Evolutionary conservation across 2,888 invertebrate species (phyloP), one percentile per base, ranked within the genome.

Genomic region (Gymnosoma rotundatum): DNA sequence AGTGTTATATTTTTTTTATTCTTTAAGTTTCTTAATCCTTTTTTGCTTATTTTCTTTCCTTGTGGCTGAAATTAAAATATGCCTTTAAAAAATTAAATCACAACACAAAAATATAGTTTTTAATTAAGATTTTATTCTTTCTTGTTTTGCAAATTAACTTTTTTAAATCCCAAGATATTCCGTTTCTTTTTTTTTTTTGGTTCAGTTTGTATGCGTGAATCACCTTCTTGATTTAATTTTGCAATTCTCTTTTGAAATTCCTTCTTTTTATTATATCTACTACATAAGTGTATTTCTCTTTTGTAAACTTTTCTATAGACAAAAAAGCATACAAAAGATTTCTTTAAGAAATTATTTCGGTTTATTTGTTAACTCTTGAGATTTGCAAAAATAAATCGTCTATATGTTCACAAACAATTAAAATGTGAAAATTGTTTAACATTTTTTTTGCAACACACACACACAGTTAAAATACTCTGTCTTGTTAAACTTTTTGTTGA

Each of bases 401-500:
- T 66, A 70, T 56, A 32, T 58, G 54, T 67, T 56, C 69, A 78
- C 50, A 83, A 60, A 74, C 70, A 79, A 50, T 70, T 63, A 48
- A 58, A 74, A 69, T 74, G n/a, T 60, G 18, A 76, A 75, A 81
- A 72, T 79, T 73, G 48, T 54, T 82, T 64, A 74, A 74, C 38
- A 73, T 73, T 42, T 69, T n/a, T 78, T 83, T 72, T 70, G 63
- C 56, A 58, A 61, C 52, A 78, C 69, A 83, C 72, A 85, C 82
- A 80, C 82, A 83, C 69, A 87, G 74, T 87, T 86, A 82, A 87
- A 87, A 86, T 86, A 87, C 86, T 87, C 83, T 84, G 82, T 76
- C 83, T 76, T 79, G 48, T 25, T 69, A 75, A 79, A 73, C 81
- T 80, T 83, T 85, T 78, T 72, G 67, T 86, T 83, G 67, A 61